phyloP scores from a whole-genome alignment of 92 coral and sea anemone species.

The Heteractis magnifica region DNA sequence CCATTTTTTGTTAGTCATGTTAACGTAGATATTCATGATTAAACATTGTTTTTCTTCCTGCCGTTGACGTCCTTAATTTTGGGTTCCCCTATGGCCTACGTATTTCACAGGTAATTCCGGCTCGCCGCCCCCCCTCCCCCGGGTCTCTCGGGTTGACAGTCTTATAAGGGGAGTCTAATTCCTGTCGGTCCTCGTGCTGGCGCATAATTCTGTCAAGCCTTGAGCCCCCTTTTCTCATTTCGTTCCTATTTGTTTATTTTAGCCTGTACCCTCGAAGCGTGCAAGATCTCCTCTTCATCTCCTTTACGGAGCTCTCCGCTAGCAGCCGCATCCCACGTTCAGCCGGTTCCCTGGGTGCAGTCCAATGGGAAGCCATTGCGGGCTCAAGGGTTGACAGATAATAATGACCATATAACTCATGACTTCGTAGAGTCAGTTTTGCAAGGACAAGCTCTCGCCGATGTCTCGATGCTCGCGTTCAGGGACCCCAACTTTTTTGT shows the following conservation, averaged over 20 bases:
- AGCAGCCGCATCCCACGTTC: neutral
- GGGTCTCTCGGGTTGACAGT: neutral
- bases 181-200: neutral
- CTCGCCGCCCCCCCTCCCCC: neutral
- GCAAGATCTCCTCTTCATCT: neutral
- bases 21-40: too few relatives aligned
- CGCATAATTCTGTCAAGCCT: neutral
- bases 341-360: neutral
- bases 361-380: neutral
- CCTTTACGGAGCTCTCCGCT: neutral
- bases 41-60: too few relatives aligned
- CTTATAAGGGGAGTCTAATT: neutral
- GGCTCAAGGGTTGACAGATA: neutral
- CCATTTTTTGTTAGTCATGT: too few relatives aligned
- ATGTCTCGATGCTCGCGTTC: constrained; percentile 23
- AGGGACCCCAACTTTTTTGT: constrained; percentile 2
- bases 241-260: neutral
- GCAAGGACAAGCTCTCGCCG: constrained; percentile 15
- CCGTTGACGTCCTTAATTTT: too few relatives aligned
- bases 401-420: neutral
- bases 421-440: constrained; percentile 13
- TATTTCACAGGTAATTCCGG: too few relatives aligned
- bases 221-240: neutral
- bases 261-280: neutral
- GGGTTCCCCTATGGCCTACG: too few relatives aligned